These are phyloP conservation scores for Psophia crepitans DNA, from an alignment of 2,113 vertebrate genomes.

Conservation along the genomic window DNA sequence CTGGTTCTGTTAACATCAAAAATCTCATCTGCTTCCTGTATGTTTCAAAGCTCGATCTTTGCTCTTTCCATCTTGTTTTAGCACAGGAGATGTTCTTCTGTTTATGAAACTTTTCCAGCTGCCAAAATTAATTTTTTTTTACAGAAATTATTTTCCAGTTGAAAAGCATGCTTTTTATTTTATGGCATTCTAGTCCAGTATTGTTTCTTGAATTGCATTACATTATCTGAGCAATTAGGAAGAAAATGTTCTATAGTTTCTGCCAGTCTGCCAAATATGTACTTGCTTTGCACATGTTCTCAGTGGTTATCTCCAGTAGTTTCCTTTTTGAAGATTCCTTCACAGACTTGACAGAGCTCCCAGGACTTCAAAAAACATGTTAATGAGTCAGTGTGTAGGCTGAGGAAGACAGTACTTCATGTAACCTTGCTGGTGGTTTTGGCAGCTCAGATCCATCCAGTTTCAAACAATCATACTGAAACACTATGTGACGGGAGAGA, in stretches of 20 bases:
- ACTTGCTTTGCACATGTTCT: not conserved
- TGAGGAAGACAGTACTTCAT: not conserved
- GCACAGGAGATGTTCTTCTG: not conserved
- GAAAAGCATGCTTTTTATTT: not conserved
- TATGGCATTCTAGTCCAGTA: not conserved
- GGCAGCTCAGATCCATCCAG: not conserved
- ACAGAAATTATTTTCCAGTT: not conserved
- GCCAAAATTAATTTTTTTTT: not conserved
- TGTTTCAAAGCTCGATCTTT: not conserved
- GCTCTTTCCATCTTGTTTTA: not conserved
- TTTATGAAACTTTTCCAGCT: not conserved
- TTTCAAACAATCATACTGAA: constrained; percentile 44
- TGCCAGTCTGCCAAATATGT: not conserved
- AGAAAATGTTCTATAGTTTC: not conserved
- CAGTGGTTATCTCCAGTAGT: not conserved
- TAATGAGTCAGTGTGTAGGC: constrained; percentile 26
- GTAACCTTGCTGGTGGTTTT: not conserved
- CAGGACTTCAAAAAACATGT: not conserved
- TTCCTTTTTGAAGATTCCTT: constrained; percentile 25
- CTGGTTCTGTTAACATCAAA: not conserved
- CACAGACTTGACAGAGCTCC: not conserved
- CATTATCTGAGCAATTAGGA: not conserved
- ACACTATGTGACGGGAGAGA: not conserved
- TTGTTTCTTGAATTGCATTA: not conserved
- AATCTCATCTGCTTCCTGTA: not conserved